Conservation (phyloP, 1,140 invertebrate species). For the Drosophila rhopaloa region DNA sequence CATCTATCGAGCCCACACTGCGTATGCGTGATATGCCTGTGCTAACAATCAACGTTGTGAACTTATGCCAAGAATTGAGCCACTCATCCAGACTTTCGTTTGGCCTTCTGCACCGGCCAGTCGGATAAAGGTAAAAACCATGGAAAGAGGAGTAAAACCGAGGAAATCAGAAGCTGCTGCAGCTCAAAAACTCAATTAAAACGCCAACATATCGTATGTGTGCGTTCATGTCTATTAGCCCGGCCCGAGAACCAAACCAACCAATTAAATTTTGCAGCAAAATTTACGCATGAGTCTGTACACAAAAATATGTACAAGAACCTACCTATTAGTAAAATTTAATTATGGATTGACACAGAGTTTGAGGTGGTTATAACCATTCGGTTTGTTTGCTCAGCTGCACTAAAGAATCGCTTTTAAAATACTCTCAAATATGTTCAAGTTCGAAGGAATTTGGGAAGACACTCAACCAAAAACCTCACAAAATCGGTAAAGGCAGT, state of each 20-base stretch:
- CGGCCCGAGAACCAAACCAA: conserved; percentile 14
- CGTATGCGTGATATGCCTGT: conserved; percentile 36
- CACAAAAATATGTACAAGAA: conserved; percentile 42
- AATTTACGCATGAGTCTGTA: conserved; percentile 47
- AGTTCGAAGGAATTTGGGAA: conserved; percentile 3
- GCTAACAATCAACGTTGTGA: conserved; percentile 29
- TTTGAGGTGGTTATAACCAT: not conserved
- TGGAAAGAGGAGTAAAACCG: not conserved
- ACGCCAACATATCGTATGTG: conserved; percentile 33
- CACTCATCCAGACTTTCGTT: conserved; percentile 36
- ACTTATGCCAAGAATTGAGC: conserved; percentile 50
- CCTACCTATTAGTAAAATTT: conserved; percentile 59
- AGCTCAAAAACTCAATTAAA: conserved; percentile 71
- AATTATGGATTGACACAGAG: conserved; percentile 43
- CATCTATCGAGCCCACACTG: not conserved
- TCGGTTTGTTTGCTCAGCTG: conserved; percentile 5
- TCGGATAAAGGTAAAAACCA: conserved; percentile 34
- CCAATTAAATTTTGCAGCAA: conserved; percentile 68
- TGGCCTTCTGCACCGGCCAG: conserved; percentile 17
- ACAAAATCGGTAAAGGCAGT: conserved; percentile 12
- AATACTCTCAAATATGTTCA: conserved; percentile 13
- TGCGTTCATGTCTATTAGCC: conserved; percentile 26
- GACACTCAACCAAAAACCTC: conserved; percentile 13
- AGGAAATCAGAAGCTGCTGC: conserved; percentile 21
- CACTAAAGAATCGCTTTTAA: not conserved